Percentiles rank a stretch among this genome's conserved stretches.
Conservation (phyloP, 2,113 vertebrate species). For the Rhegmatorhina hoffmannsi region DNA sequence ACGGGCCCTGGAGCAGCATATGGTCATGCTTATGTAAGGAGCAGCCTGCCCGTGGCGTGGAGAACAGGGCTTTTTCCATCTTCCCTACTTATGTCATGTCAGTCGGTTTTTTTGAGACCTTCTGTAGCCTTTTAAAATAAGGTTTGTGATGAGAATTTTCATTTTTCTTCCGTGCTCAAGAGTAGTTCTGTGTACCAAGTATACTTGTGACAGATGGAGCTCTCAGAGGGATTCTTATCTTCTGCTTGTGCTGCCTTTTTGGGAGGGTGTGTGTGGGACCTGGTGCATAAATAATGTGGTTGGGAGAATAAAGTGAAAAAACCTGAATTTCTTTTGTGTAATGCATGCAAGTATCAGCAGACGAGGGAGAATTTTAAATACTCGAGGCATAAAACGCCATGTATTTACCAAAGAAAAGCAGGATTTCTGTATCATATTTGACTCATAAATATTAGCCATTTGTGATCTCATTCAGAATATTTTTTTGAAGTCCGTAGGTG, state of each 20-base stretch:
- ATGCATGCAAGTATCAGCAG: fast-evolving
- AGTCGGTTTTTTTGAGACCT: neutral
- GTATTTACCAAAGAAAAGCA: neutral
- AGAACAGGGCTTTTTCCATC: neutral
- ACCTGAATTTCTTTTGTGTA: neutral
- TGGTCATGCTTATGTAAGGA: constrained; percentile 60
- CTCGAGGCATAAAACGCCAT: neutral
- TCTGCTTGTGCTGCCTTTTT: neutral
- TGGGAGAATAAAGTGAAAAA: neutral
- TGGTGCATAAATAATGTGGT: neutral
- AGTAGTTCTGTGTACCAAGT: neutral
- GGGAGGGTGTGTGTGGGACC: neutral
- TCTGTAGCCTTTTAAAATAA: neutral
- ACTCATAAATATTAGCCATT: neutral
- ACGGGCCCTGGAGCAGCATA: constrained; percentile 22
- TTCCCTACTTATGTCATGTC: neutral
- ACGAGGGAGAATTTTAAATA: neutral
- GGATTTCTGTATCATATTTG: neutral
- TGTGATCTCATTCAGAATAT: neutral
- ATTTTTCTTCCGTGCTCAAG: neutral
- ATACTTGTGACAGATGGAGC: neutral
- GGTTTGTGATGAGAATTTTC: neutral
- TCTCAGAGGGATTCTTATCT: neutral
- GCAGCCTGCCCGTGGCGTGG: neutral
- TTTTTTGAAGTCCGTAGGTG: neutral